A percentile compares a stretch with the other conserved stretches of the same genome.
Conservation (phyloP, 2,888 invertebrate genomes). For the Unio delphinus region DNA sequence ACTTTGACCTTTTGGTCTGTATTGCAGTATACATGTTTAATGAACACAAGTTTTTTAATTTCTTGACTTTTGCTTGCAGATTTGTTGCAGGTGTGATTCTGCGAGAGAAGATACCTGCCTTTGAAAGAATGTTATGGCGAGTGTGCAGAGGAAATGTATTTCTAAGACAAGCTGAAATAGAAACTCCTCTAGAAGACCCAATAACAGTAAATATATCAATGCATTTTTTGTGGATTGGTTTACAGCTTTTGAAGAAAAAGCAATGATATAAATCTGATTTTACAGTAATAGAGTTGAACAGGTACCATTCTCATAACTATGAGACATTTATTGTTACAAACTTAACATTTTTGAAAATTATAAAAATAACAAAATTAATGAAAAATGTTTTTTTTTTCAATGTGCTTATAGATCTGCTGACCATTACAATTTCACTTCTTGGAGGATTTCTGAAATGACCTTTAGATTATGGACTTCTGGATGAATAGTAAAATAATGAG, state of each 20-base stretch:
- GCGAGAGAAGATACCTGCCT: slow-evolving; percentile 94
- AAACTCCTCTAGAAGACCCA: slow-evolving; percentile 85
- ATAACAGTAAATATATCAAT: slow-evolving; percentile 60
- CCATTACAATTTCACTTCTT: no score
- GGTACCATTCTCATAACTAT: no score
- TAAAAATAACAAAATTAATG: no score
- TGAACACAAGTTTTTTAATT: no score
- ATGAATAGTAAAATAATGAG: no score
- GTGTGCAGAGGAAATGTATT: slow-evolving; percentile 96
- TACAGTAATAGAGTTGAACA: background rate
- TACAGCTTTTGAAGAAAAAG: background rate
- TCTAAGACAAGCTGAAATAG: slow-evolving; percentile 94
- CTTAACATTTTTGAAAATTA: no score
- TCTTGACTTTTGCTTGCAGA: slow-evolving; percentile 73
- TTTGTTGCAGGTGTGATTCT: slow-evolving; percentile 99
- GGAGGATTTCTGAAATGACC: no score
- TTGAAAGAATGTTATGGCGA: slow-evolving; percentile 97
- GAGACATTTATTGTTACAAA: no score
- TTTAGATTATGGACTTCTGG: no score
- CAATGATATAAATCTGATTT: background rate
- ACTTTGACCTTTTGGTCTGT: background rate
- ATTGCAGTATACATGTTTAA: no score
- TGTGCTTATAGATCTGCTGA: no score
- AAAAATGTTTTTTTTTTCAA: no score
- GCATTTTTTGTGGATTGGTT: background rate